Evolutionary conservation across 2,888 invertebrate genomes (phyloP).

Genomic region (Galeopsomyia nigrocyanea): DNA sequence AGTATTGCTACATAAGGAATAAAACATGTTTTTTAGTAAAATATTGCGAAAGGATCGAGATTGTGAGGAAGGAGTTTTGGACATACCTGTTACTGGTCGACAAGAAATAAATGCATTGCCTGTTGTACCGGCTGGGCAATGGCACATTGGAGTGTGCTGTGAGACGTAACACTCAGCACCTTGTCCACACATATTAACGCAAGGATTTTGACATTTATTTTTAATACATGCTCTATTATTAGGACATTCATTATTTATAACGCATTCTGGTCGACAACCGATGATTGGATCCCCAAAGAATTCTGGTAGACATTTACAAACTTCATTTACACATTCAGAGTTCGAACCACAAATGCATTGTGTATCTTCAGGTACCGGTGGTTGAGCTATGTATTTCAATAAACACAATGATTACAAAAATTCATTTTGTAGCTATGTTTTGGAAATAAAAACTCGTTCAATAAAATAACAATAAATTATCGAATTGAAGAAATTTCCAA

Average conservation of each 20-base stretch:
- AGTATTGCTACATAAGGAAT: constrained; percentile 60
- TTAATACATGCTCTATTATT: constrained; percentile 80
- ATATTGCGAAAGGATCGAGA: background rate
- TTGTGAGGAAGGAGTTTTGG: background rate
- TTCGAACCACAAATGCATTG: constrained; percentile 74
- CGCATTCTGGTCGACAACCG: constrained; percentile 73
- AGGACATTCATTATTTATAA: constrained; percentile 82
- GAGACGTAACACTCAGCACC: constrained; percentile 80
- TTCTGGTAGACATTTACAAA: constrained; percentile 66
- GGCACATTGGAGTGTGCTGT: constrained; percentile 81
- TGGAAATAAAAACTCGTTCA: constrained; percentile 65
- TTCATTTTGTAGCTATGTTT: too few relatives aligned
- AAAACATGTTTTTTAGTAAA: constrained; percentile 58
- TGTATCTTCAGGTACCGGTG: background rate
- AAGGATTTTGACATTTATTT: constrained; percentile 83
- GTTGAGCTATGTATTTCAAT: constrained; percentile 19
- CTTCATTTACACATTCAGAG: constrained; percentile 74
- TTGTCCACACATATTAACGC: constrained; percentile 78
- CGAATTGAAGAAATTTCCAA: too few relatives aligned
- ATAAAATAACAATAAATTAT: constrained; percentile 12
- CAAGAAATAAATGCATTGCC: constrained; percentile 70
- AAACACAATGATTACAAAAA: background rate
- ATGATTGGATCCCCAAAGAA: constrained; percentile 70
- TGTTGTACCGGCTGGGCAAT: constrained; percentile 77
- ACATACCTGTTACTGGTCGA: constrained; percentile 64